Percentiles rank a stretch among this genome's conserved stretches.
Conservation (phyloP, 2,797 vertebrate species). For the Cephalopachus bancanus region DNA sequence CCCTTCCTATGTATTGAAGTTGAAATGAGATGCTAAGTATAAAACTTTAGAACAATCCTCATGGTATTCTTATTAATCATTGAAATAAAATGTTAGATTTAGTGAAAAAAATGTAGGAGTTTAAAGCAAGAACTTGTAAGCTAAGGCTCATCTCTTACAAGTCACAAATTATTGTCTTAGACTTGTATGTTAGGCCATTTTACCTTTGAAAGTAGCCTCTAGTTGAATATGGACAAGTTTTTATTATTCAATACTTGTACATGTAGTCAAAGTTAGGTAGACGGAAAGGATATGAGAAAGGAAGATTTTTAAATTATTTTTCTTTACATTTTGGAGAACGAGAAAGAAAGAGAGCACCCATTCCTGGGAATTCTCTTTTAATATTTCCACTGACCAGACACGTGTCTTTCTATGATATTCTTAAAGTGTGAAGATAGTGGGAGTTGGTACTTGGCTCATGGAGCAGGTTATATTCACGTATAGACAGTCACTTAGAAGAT, state of each 20-base stretch:
- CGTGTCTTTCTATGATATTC: not conserved
- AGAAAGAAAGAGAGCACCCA: not conserved
- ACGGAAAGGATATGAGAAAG: not conserved
- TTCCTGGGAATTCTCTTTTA: not conserved
- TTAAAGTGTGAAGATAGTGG: not conserved
- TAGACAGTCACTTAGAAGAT: not conserved
- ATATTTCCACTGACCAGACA: not conserved
- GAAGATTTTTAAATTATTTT: not conserved
- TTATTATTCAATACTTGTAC: not conserved
- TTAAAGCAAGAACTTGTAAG: not conserved
- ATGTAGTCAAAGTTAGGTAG: not conserved
- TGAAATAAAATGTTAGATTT: not conserved
- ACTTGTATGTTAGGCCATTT: not conserved
- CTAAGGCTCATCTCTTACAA: not conserved
- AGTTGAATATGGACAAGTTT: not conserved
- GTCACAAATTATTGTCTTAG: not conserved
- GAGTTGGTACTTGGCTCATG: not conserved
- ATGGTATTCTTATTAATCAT: not conserved
- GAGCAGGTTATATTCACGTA: not conserved
- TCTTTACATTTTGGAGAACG: not conserved
- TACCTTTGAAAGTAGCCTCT: not conserved
- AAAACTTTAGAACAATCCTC: not conserved
- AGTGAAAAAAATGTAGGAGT: not conserved
- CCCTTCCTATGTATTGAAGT: not conserved
- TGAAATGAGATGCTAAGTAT: slow-evolving; percentile 4